Conservation (phyloP, 2,888 invertebrate genomes). For the Calephelis perditalis region DNA sequence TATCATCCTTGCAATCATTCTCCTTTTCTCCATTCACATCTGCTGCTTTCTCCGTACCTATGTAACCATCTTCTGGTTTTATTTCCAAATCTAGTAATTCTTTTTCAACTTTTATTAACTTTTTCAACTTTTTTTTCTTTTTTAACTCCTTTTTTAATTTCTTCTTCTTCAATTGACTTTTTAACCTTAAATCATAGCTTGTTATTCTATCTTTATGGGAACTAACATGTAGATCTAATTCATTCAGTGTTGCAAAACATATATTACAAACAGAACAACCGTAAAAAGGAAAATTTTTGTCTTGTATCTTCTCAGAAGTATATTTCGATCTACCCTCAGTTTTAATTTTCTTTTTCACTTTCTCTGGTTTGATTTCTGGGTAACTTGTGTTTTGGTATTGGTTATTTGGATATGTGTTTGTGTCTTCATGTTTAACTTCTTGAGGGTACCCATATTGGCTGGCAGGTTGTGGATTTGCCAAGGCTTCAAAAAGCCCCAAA, state of each 20-base stretch:
- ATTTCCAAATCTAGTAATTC: conserved; percentile 45
- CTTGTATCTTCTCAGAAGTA: conserved; percentile 57
- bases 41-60: conserved; percentile 50
- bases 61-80: conserved; percentile 66
- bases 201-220: conserved; percentile 60
- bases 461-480: conserved; percentile 4
- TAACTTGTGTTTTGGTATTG: conserved; percentile 18
- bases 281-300: conserved; percentile 57
- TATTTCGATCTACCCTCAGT: conserved; percentile 47
- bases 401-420: conserved; percentile 18
- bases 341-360: conserved; percentile 31
- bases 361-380: conserved; percentile 35
- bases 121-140: conserved; percentile 45
- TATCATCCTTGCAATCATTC: conserved; percentile 21
- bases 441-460: not conserved
- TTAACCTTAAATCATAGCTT: conserved; percentile 57
- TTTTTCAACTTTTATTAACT: conserved; percentile 37
- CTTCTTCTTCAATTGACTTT: conserved; percentile 53
- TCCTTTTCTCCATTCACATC: conserved; percentile 36
- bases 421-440: not conserved
- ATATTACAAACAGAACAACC: conserved; percentile 63
- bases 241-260: conserved; percentile 43
- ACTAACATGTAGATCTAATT: conserved; percentile 56
- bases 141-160: conserved; percentile 52
- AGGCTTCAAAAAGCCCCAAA: conserved; percentile 13